Evolutionary conservation across 2,113 vertebrate genomes (phyloP).

Genomic region (Sturnus vulgaris): DNA sequence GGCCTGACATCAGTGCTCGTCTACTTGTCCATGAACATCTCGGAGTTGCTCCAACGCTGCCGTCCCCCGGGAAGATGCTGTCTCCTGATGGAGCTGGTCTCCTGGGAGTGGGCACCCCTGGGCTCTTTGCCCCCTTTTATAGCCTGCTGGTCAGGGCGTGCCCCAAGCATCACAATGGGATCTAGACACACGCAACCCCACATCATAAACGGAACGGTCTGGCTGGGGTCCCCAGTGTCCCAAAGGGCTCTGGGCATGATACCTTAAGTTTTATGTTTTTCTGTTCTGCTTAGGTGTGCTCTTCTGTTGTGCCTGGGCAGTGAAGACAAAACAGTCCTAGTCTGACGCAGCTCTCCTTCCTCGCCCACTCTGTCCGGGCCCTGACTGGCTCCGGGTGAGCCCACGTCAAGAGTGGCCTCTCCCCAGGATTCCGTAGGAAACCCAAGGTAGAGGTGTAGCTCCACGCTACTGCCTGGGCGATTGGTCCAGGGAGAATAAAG

Average conservation of each 20-base stretch:
- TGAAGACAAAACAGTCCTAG: no score
- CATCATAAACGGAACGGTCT: fast-evolving
- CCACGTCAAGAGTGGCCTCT: no score
- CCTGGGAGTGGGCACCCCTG: not conserved
- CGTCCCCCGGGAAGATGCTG: fast-evolving
- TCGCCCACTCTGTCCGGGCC: no score
- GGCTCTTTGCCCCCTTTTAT: not conserved
- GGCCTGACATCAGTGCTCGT: fast-evolving
- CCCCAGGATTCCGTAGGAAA: no score
- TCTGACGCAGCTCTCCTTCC: no score
- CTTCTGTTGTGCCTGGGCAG: no score
- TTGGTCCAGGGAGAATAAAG: no score
- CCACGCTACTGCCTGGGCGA: no score
- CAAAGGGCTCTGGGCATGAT: not conserved
- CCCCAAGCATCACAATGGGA: not conserved
- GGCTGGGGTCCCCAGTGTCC: not conserved
- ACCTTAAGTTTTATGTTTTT: no score
- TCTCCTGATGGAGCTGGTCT: not conserved
- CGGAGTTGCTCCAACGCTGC: fast-evolving
- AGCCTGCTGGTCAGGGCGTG: fast-evolving
- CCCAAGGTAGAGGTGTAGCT: no score
- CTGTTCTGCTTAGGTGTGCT: no score
- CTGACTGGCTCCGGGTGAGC: no score
- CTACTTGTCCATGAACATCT: not conserved
- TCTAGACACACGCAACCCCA: not conserved